Evolutionary conservation across 2,888 invertebrate species (phyloP).

Genomic region (Tenthredo amoena): DNA sequence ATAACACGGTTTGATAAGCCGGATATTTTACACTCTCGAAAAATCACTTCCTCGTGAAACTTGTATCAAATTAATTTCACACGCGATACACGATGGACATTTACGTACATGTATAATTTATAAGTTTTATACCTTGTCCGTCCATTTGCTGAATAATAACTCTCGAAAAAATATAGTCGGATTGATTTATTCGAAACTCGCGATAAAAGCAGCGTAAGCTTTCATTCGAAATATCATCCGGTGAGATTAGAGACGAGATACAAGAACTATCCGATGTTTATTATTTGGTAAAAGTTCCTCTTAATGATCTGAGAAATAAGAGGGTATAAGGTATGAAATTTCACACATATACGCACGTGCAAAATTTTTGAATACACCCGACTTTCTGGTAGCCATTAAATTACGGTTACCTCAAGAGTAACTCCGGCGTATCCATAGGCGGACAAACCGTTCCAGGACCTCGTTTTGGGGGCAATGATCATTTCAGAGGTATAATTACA

Average conservation of each 20-base stretch:
- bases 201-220: neutral
- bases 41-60: constrained; percentile 6
- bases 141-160: neutral
- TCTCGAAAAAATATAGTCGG: neutral
- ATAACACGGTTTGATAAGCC: neutral
- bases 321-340: neutral
- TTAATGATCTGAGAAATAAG: neutral
- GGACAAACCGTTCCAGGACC: constrained; percentile 20
- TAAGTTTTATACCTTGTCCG: neutral
- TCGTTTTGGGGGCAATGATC: constrained; percentile 27
- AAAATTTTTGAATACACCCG: neutral
- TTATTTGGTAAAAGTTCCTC: neutral
- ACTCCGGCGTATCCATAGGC: neutral
- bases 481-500: constrained; percentile 39
- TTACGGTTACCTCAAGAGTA: neutral
- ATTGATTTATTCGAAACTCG: neutral
- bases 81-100: neutral
- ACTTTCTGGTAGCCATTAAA: neutral
- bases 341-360: neutral
- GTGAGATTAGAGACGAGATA: neutral
- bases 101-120: neutral
- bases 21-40: neutral
- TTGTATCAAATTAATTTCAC: neutral
- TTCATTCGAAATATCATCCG: neutral
- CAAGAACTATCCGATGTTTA: neutral